These are phyloP conservation scores for Passer montanus DNA, from an alignment of 2,113 vertebrate genomes.

Conservation along the genomic window DNA sequence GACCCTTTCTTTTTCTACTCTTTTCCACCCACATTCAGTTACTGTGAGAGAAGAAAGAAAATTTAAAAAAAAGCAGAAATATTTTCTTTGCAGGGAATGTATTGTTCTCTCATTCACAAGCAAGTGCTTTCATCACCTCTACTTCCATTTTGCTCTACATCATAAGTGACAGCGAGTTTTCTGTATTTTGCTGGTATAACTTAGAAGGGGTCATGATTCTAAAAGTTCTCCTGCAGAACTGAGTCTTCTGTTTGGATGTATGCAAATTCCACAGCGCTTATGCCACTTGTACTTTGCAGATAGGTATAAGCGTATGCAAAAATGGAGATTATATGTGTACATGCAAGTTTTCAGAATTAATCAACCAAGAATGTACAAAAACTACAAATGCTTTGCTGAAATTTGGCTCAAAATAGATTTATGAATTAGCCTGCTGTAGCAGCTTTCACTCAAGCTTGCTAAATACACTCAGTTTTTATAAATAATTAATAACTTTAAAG, in stretches of 20 bases:
- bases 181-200: neutral
- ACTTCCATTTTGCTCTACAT: slow-evolving; percentile 23
- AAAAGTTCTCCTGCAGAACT: neutral
- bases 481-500: neutral
- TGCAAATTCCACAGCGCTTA: slow-evolving; percentile 10
- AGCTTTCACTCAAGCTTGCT: neutral
- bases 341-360: slow-evolving; percentile 20
- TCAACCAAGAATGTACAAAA: neutral
- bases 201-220: neutral
- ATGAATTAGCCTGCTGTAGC: neutral
- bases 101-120: slow-evolving; percentile 24
- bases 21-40: slow-evolving; percentile 44
- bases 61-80: neutral
- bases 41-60: slow-evolving; percentile 21
- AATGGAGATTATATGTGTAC: slow-evolving; percentile 34
- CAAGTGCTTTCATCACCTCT: neutral
- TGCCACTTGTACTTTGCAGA: slow-evolving; percentile 24
- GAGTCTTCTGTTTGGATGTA: neutral
- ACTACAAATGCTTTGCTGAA: neutral
- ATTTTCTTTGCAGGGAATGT: neutral
- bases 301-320: slow-evolving; percentile 50
- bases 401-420: slow-evolving; percentile 1
- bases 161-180: neutral
- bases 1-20: slow-evolving; percentile 51
- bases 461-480: neutral